Evolutionary conservation across 2,797 vertebrate genomes (phyloP).

Genomic region (Pangasius krempfi): DNA sequence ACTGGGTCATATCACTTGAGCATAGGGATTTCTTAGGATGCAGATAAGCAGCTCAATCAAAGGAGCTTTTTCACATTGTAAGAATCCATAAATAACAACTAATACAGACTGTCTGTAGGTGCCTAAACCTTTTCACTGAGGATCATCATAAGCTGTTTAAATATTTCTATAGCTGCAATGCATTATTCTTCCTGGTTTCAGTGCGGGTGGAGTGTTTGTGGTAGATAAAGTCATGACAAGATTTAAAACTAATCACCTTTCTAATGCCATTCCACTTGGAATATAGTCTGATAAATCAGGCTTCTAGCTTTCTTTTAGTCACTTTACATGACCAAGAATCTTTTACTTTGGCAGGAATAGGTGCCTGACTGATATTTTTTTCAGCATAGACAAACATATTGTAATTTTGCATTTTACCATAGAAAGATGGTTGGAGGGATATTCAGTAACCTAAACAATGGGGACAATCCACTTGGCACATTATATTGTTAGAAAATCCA

Average conservation of each 20-base stretch:
- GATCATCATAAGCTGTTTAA: slow-evolving; percentile 40
- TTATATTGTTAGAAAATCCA: background rate
- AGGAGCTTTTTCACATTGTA: slow-evolving; percentile 33
- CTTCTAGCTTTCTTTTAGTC: background rate
- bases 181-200: slow-evolving; percentile 10
- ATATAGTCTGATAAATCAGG: background rate
- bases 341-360: background rate
- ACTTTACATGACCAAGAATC: background rate
- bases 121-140: slow-evolving; percentile 30
- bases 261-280: background rate
- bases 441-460: background rate
- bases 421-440: background rate
- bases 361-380: background rate
- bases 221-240: background rate
- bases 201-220: background rate
- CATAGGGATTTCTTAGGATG: slow-evolving; percentile 39
- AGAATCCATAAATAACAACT: slow-evolving; percentile 37
- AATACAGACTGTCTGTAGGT: slow-evolving; percentile 29
- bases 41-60: slow-evolving; percentile 34
- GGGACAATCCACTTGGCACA: background rate
- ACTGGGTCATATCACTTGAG: slow-evolving; percentile 39
- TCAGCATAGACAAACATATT: background rate
- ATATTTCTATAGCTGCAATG: background rate
- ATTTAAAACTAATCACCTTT: background rate
- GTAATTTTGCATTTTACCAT: background rate